Conservation (phyloP, 64 coral and sea anemone species). For the Actinia equina region DNA sequence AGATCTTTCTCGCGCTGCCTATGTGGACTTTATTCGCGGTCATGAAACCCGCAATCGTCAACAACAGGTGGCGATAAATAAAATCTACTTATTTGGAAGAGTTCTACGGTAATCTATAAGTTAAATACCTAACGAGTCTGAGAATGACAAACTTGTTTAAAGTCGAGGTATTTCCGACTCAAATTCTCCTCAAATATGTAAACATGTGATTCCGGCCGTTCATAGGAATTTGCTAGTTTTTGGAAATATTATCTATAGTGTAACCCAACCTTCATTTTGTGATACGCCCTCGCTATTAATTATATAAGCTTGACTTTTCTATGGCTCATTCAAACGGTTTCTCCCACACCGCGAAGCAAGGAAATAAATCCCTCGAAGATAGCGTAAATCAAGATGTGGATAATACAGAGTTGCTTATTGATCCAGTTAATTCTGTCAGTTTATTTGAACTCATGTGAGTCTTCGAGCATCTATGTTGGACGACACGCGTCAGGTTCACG, state of each 20-base stretch:
- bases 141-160: background rate
- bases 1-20: background rate
- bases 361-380: background rate
- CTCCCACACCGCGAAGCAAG: background rate
- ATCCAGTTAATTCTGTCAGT: background rate
- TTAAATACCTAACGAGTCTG: background rate
- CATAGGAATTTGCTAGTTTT: background rate
- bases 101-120: background rate
- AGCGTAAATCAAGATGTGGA: background rate
- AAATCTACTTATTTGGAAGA: background rate
- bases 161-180: background rate
- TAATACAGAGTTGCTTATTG: background rate
- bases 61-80: background rate
- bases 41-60: background rate
- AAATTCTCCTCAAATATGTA: background rate
- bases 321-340: background rate
- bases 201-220: background rate
- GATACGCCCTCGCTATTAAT: background rate
- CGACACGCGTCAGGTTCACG: background rate
- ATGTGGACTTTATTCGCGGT: background rate
- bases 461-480: constrained; percentile 9
- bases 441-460: background rate
- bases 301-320: background rate
- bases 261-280: background rate
- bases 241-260: background rate